A percentile compares a stretch with the other conserved stretches of the same genome.
phyloP scores from a whole-genome alignment of 2,113 vertebrate species.

The Seriola quinqueradiata region DNA sequence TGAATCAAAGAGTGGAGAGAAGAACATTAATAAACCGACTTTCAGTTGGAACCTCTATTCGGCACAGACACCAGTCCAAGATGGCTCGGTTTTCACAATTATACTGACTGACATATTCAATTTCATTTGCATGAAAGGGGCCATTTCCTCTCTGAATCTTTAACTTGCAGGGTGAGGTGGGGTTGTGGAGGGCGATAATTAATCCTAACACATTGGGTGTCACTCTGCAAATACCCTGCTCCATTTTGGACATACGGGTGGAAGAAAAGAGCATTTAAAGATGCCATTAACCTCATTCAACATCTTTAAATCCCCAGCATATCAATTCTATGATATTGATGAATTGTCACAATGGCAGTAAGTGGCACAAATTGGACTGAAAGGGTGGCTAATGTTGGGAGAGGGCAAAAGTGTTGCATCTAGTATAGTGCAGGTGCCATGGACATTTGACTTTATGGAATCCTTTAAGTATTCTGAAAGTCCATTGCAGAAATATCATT shows the following conservation, averaged over 20 bases:
- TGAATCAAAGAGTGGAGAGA: conserved; percentile 71
- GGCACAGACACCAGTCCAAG: conserved; percentile 63
- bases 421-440: background rate
- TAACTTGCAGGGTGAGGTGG: conserved; percentile 76
- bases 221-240: conserved; percentile 76
- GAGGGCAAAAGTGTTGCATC: conserved; percentile 29
- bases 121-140: conserved; percentile 84
- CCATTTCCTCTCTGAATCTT: conserved; percentile 81
- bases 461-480: conserved; percentile 26
- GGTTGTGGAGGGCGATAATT: conserved; percentile 80
- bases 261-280: conserved; percentile 79
- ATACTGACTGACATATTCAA: conserved; percentile 85
- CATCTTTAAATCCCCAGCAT: conserved; percentile 59
- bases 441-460: conserved; percentile 30
- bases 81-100: conserved; percentile 78
- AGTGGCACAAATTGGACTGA: conserved; percentile 45
- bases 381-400: conserved; percentile 25
- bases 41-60: conserved; percentile 66
- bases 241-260: conserved; percentile 60
- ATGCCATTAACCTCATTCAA: conserved; percentile 78
- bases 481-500: conserved; percentile 5
- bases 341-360: conserved; percentile 55
- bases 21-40: conserved; percentile 75
- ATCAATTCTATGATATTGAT: conserved; percentile 72
- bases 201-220: conserved; percentile 80